Evolutionary conservation across 2,888 invertebrate genomes (phyloP), one percentile per base, ranked within the genome.

Genomic region (Cataglyphis cursor): DNA sequence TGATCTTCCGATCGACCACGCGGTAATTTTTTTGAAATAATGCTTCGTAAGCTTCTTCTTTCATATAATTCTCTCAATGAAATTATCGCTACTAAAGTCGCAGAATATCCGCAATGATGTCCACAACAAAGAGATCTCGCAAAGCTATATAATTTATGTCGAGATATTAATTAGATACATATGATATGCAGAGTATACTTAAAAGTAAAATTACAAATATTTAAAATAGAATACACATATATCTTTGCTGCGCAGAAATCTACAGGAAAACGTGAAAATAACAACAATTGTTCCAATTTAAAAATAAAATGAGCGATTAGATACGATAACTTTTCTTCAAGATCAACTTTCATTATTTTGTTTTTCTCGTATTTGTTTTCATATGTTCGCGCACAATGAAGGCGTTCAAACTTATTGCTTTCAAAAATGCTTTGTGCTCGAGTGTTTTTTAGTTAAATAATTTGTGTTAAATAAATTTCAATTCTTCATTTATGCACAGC

Each of bases 1-100:
- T 51, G 18, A 0, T 59, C 72, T 72, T 72, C 18, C 59, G 48
- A 76, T 76, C 76, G 28, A 65, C 5, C 64, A 66, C 38, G 24
- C 38, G 51, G 54, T 54, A 41, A 28, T 66, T 38, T n/a, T 54
- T 66, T 35, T 48, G 18, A 44, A 62, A 51, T 38, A 65, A 51
- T 6, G 9, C 38, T 76, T 76, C 24, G 38, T 54, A 38, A 75
- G 65, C 44, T 75, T 18, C 24, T 3, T 51, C 18, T 18, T 6
- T 48, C 18, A 6, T 12, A 15, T 51, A 38, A 51, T 75, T 38
- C n/a, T 18, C n/a, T 38, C n/a, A 5, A 3, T 28, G 51, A 75
- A 38, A 65, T 38, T 24, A 38, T 8, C 15, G 18, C 4, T 24
- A 48, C 21, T 35, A 65, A 51, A 24, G 15, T 62, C 51, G 8